Evolutionary conservation across 1,140 invertebrate genomes (phyloP).

Genomic region (Hyles euphorbiae): DNA sequence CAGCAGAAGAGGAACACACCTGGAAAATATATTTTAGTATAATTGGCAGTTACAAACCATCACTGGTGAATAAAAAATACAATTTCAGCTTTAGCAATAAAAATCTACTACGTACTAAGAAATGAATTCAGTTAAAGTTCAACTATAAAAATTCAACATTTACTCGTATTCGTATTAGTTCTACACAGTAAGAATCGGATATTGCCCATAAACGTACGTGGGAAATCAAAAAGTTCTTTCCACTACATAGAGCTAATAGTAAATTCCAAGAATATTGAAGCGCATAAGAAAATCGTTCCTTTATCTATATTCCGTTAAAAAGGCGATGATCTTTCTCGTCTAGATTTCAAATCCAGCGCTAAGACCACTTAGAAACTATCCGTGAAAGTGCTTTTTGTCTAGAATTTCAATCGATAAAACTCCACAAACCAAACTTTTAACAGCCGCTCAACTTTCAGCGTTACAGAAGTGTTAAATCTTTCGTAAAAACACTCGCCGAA

Average conservation of each 20-base stretch:
- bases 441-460: conserved; percentile 7
- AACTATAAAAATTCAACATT: too few relatives aligned
- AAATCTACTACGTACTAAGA: too few relatives aligned
- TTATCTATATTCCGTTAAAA: too few relatives aligned
- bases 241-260: background rate
- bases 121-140: too few relatives aligned
- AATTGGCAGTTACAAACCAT: background rate
- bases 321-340: too few relatives aligned
- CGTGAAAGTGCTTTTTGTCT: too few relatives aligned
- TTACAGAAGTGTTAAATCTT: conserved; percentile 9
- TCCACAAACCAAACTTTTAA: conserved; percentile 7
- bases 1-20: conserved; percentile 98
- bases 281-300: background rate
- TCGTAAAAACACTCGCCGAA: conserved; percentile 6
- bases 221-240: background rate
- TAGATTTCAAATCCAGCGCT: too few relatives aligned
- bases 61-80: background rate
- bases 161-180: too few relatives aligned
- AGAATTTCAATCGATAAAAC: conserved; percentile 2
- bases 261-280: background rate
- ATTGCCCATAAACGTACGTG: background rate
- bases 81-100: too few relatives aligned
- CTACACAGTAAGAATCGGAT: background rate
- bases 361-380: too few relatives aligned
- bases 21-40: conserved; percentile 43